These are phyloP conservation scores for Stegophylla sp. DNA, from an alignment of 2,888 invertebrate genomes.

Conservation along the genomic window DNA sequence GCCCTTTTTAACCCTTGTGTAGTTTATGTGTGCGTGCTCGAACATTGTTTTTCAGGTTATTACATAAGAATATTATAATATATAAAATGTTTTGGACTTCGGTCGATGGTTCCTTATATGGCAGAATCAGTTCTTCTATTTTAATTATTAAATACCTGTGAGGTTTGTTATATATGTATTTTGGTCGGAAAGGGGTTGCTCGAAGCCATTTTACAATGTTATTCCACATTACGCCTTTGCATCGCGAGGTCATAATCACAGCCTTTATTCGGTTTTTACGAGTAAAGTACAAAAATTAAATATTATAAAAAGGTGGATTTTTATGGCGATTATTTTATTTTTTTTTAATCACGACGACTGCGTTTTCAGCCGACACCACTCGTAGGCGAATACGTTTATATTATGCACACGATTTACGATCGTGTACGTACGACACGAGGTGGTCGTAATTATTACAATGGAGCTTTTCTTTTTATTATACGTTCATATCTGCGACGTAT, in stretches of 20 bases:
- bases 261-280: conserved; percentile 29
- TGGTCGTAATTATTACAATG: conserved; percentile 44
- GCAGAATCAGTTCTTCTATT: not conserved
- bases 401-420: conserved; percentile 42
- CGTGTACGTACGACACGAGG: not conserved
- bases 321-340: conserved; percentile 43
- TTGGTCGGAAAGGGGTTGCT: not conserved
- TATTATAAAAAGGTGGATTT: conserved; percentile 31
- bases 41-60: conserved; percentile 1
- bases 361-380: conserved; percentile 20
- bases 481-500: not conserved
- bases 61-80: not conserved
- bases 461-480: conserved; percentile 17
- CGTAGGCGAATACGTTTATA: conserved; percentile 37
- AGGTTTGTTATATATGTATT: not conserved
- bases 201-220: not conserved
- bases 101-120: not conserved
- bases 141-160: not conserved
- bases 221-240: no score
- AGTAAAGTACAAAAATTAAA: conserved; percentile 14
- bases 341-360: conserved; percentile 47
- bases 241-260: conserved; percentile 15
- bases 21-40: not conserved
- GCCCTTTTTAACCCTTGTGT: conserved; percentile 27
- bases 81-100: conserved; percentile 1